Evolutionary conservation across 2,797 vertebrate genomes (phyloP).

Genomic region (Alectoris magna): DNA sequence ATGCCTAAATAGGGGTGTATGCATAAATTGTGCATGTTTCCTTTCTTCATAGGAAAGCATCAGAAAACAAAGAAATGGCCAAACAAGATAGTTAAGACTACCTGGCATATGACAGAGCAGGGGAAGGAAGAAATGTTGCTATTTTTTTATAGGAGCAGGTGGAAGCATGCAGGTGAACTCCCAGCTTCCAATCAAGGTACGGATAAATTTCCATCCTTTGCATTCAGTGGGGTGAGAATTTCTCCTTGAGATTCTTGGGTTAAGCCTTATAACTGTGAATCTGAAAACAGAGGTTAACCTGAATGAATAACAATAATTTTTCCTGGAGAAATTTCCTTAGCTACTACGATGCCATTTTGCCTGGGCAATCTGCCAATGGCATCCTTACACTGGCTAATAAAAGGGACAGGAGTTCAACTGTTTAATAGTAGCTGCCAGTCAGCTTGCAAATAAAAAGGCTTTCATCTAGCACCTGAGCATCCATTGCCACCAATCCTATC

Average conservation of each 20-base stretch:
- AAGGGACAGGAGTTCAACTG: not conserved
- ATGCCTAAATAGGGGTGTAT: not conserved
- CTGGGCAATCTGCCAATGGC: not conserved
- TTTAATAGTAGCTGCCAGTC: not conserved
- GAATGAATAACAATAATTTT: not conserved
- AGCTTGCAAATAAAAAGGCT: constrained; percentile 19
- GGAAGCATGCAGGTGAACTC: not conserved
- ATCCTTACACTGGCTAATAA: not conserved
- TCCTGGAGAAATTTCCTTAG: not conserved
- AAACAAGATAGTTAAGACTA: not conserved
- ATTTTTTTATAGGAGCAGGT: not conserved
- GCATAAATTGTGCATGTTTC: not conserved
- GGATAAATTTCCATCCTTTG: not conserved
- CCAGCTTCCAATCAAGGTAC: not conserved
- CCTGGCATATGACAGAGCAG: not conserved
- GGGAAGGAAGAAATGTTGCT: not conserved
- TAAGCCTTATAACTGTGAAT: not conserved
- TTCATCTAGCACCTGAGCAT: not conserved
- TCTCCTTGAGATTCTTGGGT: not conserved
- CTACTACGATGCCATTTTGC: not conserved
- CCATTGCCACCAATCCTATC: not conserved
- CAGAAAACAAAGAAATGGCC: not conserved
- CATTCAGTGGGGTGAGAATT: not conserved
- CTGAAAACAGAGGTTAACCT: not conserved
- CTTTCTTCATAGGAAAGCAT: not conserved